A percentile compares a stretch with the other conserved stretches of the same genome.
Conservation (phyloP, 2,113 vertebrate species). For the Sclerurus mexicanus region DNA sequence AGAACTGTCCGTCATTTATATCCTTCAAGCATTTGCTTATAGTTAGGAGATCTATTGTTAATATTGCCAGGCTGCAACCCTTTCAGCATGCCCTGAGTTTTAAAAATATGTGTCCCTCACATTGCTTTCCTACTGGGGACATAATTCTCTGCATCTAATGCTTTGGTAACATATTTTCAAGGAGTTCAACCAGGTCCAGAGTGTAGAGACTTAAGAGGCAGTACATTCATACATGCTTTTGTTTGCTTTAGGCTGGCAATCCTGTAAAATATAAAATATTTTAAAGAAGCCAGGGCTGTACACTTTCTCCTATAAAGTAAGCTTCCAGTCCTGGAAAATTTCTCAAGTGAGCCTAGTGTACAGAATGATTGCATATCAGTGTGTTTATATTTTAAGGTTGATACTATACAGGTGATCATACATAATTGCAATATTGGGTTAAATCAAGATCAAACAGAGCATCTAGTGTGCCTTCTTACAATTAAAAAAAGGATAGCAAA, state of each 20-base stretch:
- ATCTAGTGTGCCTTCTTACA: not conserved
- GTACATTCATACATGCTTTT: not conserved
- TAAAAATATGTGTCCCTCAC: not conserved
- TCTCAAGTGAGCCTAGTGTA: not conserved
- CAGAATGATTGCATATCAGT: not conserved
- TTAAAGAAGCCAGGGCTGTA: not conserved
- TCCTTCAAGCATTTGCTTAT: slow-evolving; percentile 7
- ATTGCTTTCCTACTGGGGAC: not conserved
- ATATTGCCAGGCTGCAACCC: not conserved
- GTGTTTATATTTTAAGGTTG: not conserved
- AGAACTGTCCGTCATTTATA: not conserved
- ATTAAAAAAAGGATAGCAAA: not conserved
- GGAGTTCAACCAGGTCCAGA: not conserved
- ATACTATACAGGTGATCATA: not conserved
- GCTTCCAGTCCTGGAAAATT: not conserved
- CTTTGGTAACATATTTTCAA: not conserved
- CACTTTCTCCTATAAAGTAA: not conserved
- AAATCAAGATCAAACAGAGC: not conserved
- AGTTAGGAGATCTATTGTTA: not conserved
- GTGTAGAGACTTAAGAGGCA: not conserved
- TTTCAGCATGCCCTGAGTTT: not conserved
- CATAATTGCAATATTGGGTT: not conserved
- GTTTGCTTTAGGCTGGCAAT: not conserved
- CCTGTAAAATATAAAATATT: not conserved
- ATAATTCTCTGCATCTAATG: not conserved